A percentile compares a stretch with the other conserved stretches of the same genome.
phyloP scores from a whole-genome alignment of 2,113 vertebrate species.

The Oncorhynchus kisutch region DNA sequence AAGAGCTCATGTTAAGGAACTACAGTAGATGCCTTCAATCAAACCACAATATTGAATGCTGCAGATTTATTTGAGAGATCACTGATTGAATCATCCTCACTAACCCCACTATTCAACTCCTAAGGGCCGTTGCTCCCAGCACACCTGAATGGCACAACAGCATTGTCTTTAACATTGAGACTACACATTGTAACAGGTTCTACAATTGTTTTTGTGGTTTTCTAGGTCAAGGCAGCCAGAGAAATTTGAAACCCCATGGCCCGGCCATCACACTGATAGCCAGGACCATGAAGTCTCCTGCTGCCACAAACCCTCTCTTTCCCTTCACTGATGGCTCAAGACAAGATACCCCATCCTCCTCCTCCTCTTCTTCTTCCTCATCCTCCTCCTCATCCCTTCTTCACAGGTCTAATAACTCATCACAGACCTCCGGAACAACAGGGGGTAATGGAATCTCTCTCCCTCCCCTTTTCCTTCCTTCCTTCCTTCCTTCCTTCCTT shows the following conservation, averaged over 20 bases:
- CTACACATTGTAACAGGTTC: slow-evolving; percentile 24
- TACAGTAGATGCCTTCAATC: too few species aligned
- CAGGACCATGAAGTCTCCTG: slow-evolving; percentile 47
- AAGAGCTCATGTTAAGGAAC: too few species aligned
- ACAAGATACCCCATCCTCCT: slow-evolving; percentile 1
- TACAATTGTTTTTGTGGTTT: slow-evolving; percentile 57
- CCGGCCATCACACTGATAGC: slow-evolving; percentile 31
- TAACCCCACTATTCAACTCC: slow-evolving; percentile 40
- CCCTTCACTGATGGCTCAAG: slow-evolving; percentile 55
- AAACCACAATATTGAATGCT: too few species aligned
- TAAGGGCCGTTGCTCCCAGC: slow-evolving; percentile 36
- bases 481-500: too few species aligned
- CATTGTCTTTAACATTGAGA: not conserved
- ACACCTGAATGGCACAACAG: slow-evolving; percentile 9
- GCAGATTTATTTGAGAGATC: too few species aligned
- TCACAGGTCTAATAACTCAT: slow-evolving; percentile 56
- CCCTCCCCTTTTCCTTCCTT: slow-evolving; percentile 13
- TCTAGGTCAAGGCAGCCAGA: slow-evolving; percentile 62
- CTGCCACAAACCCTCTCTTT: slow-evolving; percentile 46
- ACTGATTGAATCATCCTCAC: slow-evolving; percentile 26
- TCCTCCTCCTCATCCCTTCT: slow-evolving; percentile 17
- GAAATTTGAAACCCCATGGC: slow-evolving; percentile 42
- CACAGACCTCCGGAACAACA: slow-evolving; percentile 43
- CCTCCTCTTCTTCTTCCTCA: too few species aligned
- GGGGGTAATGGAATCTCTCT: slow-evolving; percentile 63